Percentiles rank a stretch among this genome's conserved stretches.
phyloP scores from a whole-genome alignment of 2,797 vertebrate genomes.

The Catostomus latipinnis region DNA sequence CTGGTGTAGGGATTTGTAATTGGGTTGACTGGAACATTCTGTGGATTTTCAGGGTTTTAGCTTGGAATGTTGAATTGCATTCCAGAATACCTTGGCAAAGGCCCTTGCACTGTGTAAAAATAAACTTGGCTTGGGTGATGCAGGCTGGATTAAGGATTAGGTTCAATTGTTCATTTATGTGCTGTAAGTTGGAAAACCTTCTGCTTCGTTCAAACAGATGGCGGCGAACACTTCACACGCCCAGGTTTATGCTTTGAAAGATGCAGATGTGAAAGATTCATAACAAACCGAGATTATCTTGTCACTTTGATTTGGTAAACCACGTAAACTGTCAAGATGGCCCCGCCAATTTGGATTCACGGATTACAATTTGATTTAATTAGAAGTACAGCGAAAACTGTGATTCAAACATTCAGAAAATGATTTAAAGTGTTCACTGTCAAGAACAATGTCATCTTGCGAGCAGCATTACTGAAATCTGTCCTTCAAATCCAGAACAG shows the following conservation, averaged over 20 bases:
- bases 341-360: constrained; percentile 39
- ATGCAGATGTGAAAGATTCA: constrained; percentile 32
- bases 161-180: constrained; percentile 58
- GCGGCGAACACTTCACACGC: constrained; percentile 43
- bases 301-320: constrained; percentile 54
- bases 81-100: constrained; percentile 66
- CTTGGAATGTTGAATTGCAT: constrained; percentile 59
- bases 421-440: constrained; percentile 27
- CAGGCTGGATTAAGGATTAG: constrained; percentile 62
- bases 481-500: constrained; percentile 40
- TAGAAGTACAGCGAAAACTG: constrained; percentile 45
- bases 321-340: constrained; percentile 42
- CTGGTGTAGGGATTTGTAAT: constrained; percentile 64
- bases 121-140: constrained; percentile 58
- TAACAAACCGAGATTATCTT: constrained; percentile 51
- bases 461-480: constrained; percentile 32
- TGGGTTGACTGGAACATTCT: constrained; percentile 63
- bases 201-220: constrained; percentile 36
- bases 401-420: constrained; percentile 37
- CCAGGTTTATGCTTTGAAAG: constrained; percentile 41
- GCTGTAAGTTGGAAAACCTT: constrained; percentile 54
- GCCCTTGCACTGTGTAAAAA: constrained; percentile 50
- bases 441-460: constrained; percentile 12
- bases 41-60: constrained; percentile 65
- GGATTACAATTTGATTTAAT: constrained; percentile 60